These are phyloP conservation scores for Esox niger DNA, from an alignment of 2,113 vertebrate genomes.

Conservation along the genomic window DNA sequence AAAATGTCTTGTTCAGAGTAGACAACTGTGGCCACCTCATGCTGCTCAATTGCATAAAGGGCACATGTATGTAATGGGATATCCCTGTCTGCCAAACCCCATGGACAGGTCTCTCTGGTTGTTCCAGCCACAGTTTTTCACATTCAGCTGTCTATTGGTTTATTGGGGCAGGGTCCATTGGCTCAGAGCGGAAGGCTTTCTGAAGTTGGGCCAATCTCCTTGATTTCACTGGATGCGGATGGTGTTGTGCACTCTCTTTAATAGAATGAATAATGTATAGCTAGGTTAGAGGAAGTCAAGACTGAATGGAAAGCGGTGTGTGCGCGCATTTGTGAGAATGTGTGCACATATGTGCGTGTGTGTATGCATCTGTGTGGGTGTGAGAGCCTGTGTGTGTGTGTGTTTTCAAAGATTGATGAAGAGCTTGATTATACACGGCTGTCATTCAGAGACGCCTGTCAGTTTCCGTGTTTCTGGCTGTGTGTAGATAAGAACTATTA, in stretches of 20 bases:
- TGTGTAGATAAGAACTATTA: conserved; percentile 5
- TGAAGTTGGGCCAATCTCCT: conserved; percentile 29
- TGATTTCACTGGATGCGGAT: conserved; percentile 28
- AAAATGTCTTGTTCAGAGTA: not conserved
- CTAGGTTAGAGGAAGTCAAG: conserved; percentile 35
- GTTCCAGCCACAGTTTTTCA: not conserved
- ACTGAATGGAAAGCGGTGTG: conserved; percentile 11
- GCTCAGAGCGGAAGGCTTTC: not conserved
- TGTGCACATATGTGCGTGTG: not conserved
- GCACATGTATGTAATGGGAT: conserved; percentile 40
- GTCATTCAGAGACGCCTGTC: conserved; percentile 54
- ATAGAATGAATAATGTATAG: conserved; percentile 68
- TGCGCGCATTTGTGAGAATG: no score
- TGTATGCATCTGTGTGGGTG: not conserved
- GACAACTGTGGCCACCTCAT: not conserved
- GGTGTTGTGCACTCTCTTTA: conserved; percentile 32
- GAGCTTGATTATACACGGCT: conserved; percentile 48
- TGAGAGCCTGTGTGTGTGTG: conserved; percentile 25
- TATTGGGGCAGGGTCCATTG: not conserved
- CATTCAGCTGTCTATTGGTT: not conserved
- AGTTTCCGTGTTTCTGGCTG: not conserved
- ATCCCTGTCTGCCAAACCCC: conserved; percentile 31
- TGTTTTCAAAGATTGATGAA: conserved; percentile 54
- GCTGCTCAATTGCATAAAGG: not conserved
- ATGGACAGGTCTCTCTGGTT: conserved; percentile 47